Evolutionary conservation across 2,797 vertebrate genomes (phyloP).

Genomic region (Synaphobranchus kaupii): DNA sequence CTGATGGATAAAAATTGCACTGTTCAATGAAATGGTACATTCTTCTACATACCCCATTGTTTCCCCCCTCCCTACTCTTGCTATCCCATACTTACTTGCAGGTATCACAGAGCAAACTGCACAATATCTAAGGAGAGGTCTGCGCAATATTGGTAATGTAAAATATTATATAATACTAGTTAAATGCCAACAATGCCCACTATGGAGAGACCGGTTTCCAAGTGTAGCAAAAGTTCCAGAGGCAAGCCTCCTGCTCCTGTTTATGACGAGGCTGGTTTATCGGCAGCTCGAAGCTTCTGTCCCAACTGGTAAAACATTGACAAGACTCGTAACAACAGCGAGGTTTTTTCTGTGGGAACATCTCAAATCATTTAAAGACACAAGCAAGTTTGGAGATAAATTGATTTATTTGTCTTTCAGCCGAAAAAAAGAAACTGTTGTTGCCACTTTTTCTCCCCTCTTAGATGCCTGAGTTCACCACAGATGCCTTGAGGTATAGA

Average conservation of each 20-base stretch:
- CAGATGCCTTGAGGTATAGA: slow-evolving; percentile 22
- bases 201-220: slow-evolving; percentile 12
- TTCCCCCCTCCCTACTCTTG: slow-evolving; percentile 37
- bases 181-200: slow-evolving; percentile 3
- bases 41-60: slow-evolving; percentile 58
- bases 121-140: slow-evolving; percentile 56
- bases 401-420: neutral
- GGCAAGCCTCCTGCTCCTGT: slow-evolving; percentile 7
- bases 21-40: slow-evolving; percentile 62
- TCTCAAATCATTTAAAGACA: neutral
- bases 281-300: slow-evolving; percentile 5
- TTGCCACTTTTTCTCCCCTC: neutral
- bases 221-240: slow-evolving; percentile 11
- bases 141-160: slow-evolving; percentile 23
- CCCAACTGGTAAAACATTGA: slow-evolving; percentile 15
- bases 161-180: slow-evolving; percentile 2
- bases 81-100: slow-evolving; percentile 37
- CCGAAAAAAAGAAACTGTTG: slow-evolving; percentile 8
- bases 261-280: slow-evolving; percentile 16
- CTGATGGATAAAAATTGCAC: slow-evolving; percentile 62
- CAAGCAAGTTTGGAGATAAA: slow-evolving; percentile 3
- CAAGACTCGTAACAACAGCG: neutral
- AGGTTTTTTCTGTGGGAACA: neutral
- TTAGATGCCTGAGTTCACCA: slow-evolving; percentile 14
- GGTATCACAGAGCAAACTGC: slow-evolving; percentile 54